Base-by-base conservation (phyloP, 2,888 invertebrate genomes). In the Pelosia muscerda region DNA sequence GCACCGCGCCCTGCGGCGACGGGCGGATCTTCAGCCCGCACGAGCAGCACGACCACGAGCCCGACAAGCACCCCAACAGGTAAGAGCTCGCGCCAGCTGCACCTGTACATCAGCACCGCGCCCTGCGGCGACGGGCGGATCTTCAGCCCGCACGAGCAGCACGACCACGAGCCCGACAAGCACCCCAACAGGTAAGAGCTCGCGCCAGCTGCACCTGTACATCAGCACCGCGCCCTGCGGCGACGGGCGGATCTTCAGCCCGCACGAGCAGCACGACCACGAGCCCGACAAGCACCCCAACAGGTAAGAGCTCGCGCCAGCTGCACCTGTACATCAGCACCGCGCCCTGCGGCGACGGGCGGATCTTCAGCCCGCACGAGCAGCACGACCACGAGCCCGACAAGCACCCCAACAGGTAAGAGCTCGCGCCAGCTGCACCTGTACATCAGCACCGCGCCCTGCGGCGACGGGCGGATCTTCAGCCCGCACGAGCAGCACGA, bases 161-260 rank as follows among this genome's bases (percentile, higher is more conserved):
- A 96, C 69, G 93, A 96, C 74, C 73, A 86, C 1, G 91, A 90
- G 73, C 92, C 93, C 0, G 97, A 97, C 88, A 95, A 96, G 66
- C 98, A 98, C n/a, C n/a, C n/a, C n/a, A n/a, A n/a, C n/a, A n/a
- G n/a, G n/a, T n/a, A 97, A 96, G 85, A 93, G 96, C 19, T 96
- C 97, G 57, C 82, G 88, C 0, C 83, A 97, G 83, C 97, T 99
- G 90, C 99, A 99, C 94, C 95, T 99, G 84, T 99, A 98, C 94
- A 98, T 99, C 83, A 99, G 98, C 94, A 99, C 99, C 34, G 98
- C 99, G 57, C 99, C 99, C 5, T 99, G 99, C 94, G 99, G 99
- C 8, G 99, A 99, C 95, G 98, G 98, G 6, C 95, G 98, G 83
- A 98, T 99, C 85, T 99, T 98, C 96, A 98, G 97, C 79, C 98